Conservation (phyloP, 2,113 vertebrate genomes). For the Solenodon paradoxus region DNA sequence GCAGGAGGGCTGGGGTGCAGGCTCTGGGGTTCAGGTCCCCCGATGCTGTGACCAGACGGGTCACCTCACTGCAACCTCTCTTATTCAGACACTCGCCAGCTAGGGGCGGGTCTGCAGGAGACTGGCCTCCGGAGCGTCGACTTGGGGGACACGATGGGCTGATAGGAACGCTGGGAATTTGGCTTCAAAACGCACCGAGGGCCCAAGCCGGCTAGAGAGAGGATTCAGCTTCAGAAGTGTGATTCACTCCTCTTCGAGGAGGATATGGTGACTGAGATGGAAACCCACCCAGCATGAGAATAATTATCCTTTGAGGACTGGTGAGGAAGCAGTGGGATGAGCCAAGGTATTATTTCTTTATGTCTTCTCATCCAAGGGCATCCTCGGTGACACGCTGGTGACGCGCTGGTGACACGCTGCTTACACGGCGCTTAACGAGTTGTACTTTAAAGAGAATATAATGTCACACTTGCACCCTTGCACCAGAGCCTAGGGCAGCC, state of each 20-base stretch:
- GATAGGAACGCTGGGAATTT: neutral
- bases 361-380: neutral
- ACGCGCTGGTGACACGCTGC: accelerated
- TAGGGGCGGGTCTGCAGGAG: accelerated
- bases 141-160: accelerated
- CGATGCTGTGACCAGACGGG: accelerated
- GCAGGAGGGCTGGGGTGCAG: neutral
- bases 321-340: neutral
- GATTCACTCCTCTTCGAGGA: neutral
- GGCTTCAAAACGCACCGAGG: neutral
- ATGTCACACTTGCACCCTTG: too few species aligned
- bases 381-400: accelerated
- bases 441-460: neutral
- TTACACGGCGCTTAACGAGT: accelerated
- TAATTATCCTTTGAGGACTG: accelerated
- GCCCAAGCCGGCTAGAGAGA: neutral
- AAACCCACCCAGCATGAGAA: neutral
- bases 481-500: accelerated
- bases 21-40: neutral
- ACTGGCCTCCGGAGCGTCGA: accelerated
- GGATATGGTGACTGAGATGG: accelerated
- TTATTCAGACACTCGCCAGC: accelerated
- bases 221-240: neutral
- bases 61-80: accelerated
- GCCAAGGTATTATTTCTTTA: neutral